Evolutionary conservation across 2,888 invertebrate species (phyloP), one percentile per base, ranked within the genome.

Genomic region (Steinernema hermaphroditum): DNA sequence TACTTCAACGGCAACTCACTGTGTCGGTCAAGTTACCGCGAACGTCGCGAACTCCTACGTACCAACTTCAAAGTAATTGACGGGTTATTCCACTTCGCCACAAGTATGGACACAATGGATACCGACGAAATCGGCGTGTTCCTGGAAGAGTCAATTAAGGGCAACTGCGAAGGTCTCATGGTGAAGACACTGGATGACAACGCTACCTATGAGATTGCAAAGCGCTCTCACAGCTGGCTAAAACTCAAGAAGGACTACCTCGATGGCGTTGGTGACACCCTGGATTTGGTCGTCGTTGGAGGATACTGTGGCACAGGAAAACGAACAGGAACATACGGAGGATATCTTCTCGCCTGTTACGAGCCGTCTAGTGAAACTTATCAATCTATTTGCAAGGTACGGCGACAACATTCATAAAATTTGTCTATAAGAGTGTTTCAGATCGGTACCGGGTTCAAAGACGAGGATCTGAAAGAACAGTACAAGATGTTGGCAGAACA

Each of bases 111-210:
- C 87, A 93, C 94, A 6, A 90, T 89, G 70, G 91, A 91, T 72
- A 92, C 93, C 87, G 97, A 98, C 85, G 93, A 94, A 87, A 94
- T 98, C 72, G 93, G 94, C 88, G 92, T 92, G 81, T 96, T 96
- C 88, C 89, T 98, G 72, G 96, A 97, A 72, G 94, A 94, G 86
- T 92, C 96, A 2, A 91, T 98, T 72, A 93, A 93, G 90, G 94
- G 93, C 71, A 94, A 95, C 86, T 98, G 98, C 88, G 98, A 98
- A 89, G 98, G 78, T 8, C 90, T 98, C 73, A 98, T 98, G 97
- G 94, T 98, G 8, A 98, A 98, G 90, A 94, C 96, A 0, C 89
- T 98, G 70, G 91, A 92, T 81, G 91, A 91, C 37, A 92, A 93
- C 83, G 94, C 97, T 0, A 92, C 93, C 0, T 98, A 98, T 88